A percentile compares a stretch with the other conserved stretches of the same genome.
Conservation (phyloP, 2,888 invertebrate species). For the Clostera curtula region DNA sequence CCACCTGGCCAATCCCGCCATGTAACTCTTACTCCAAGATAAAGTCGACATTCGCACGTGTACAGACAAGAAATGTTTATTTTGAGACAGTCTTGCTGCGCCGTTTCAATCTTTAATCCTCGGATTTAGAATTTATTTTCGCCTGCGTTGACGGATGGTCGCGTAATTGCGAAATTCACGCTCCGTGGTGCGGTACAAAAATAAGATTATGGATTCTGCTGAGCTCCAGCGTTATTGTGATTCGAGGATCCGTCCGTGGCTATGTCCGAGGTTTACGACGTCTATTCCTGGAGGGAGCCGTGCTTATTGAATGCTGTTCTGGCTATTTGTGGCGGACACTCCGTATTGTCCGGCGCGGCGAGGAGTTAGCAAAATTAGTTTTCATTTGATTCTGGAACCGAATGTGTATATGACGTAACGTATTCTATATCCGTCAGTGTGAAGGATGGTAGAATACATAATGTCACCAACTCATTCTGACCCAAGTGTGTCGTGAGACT, state of each 20-base stretch:
- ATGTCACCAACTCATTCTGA: too few species aligned
- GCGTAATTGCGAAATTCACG: conserved; percentile 75
- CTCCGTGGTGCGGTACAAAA: conserved; percentile 73
- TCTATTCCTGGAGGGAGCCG: conserved; percentile 71
- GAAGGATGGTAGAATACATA: too few species aligned
- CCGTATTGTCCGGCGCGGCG: conserved; percentile 52
- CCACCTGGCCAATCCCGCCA: conserved; percentile 42
- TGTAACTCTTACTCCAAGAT: conserved; percentile 62
- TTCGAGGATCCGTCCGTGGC: conserved; percentile 74
- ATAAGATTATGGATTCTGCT: conserved; percentile 75
- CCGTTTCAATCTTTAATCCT: conserved; percentile 43
- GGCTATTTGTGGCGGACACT: conserved; percentile 70
- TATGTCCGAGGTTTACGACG: conserved; percentile 69
- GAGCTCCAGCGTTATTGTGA: conserved; percentile 73
- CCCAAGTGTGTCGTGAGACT: too few species aligned
- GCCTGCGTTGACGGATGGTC: conserved; percentile 30
- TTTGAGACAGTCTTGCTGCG: conserved; percentile 46
- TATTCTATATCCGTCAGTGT: too few species aligned
- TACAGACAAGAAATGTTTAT: conserved; percentile 70
- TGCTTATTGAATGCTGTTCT: conserved; percentile 70
- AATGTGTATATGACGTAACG: too few species aligned
- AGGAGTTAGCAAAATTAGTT: conserved; percentile 40
- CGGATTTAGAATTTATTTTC: conserved; percentile 42
- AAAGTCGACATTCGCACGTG: conserved; percentile 70
- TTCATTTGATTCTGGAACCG: too few species aligned